A percentile compares a stretch with the other conserved stretches of the same genome.
These are phyloP conservation scores for Nansenia antarctica DNA, from an alignment of 2,113 vertebrate genomes.

Conservation along the genomic window DNA sequence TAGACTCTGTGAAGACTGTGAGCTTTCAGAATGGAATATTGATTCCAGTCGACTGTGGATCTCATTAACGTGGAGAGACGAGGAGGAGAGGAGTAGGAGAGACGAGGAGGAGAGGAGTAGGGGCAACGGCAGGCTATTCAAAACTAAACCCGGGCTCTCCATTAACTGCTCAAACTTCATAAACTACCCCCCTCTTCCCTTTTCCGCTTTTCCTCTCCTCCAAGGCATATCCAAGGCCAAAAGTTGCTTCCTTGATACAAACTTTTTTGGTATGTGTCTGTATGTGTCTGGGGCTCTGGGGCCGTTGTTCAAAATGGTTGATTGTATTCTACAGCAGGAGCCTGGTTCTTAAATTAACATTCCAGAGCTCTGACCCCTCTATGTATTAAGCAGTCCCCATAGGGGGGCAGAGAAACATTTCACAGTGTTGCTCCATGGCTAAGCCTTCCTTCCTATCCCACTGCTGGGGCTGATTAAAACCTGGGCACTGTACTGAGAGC, in stretches of 20 bases:
- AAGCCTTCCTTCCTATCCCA: conserved; percentile 77
- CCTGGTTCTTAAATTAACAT: conserved; percentile 82
- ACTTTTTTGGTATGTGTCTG: conserved; percentile 68
- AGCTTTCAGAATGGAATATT: conserved; percentile 17
- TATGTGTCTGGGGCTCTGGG: conserved; percentile 68
- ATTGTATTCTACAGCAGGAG: conserved; percentile 74
- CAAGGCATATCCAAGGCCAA: conserved; percentile 57
- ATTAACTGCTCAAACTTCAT: conserved; percentile 38
- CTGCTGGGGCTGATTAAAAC: conserved; percentile 83
- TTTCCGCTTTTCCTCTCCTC: conserved; percentile 12
- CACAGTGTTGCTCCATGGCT: conserved; percentile 76
- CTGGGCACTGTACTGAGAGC: conserved; percentile 53
- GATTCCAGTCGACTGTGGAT: conserved; percentile 17
- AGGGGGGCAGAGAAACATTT: conserved; percentile 69
- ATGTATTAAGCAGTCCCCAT: conserved; percentile 78
- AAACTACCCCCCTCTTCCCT: conserved; percentile 31
- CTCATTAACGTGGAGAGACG: conserved; percentile 34
- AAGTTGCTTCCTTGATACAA: conserved; percentile 72
- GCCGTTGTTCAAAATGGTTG: conserved; percentile 77
- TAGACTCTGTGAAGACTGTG: background rate
- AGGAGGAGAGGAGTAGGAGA: background rate
- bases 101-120: background rate
- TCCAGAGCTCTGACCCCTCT: conserved; percentile 79
- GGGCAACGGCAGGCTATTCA: conserved; percentile 11
- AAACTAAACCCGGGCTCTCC: conserved; percentile 9